Base-by-base conservation (phyloP, 2,888 invertebrate genomes). In the Melanchra persicariae region DNA sequence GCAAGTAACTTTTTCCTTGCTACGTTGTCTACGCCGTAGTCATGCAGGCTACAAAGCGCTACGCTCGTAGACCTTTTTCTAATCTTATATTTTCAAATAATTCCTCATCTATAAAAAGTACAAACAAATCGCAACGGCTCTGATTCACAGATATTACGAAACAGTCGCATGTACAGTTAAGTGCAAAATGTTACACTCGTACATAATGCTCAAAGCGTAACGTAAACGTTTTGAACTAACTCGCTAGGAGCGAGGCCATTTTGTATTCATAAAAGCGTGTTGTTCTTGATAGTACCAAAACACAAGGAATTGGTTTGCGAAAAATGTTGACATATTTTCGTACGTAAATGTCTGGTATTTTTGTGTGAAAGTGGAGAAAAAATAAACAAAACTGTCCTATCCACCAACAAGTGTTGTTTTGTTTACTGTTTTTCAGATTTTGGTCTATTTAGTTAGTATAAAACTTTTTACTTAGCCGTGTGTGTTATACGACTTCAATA, bases 181-280 rank as follows among this genome's bases (percentile, higher is more conserved):
- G 51, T 67, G n/a, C 62, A 63, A 12, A 79, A 73, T 40, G 55
- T 68, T 19, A 34, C 58, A 54, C 19, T 60, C 34, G 22, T 40
- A 51, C 19, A 68, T 55, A 57, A 68, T 74, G 4, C 60, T 68
- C 67, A 57, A 59, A 67, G 74, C 55, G 73, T 40, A 49, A 74
- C 67, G 59, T 73, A 79, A 79, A 77, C 59, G 67, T 67, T 68
- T 54, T 17, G 67, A 60, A 37, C 60, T 40, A 63, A 78, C 54
- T 60, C 49, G 30, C 17, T 30, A 9, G 15, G 37, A 57, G 22
- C 15, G 24, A 26, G 43, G 55, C 52, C 47, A 73, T 74, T 73
- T 67, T 63, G 74, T 74, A 74, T 77, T 79, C 74, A 64, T 61
- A 79, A 72, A 64, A 68, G 63, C 67, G 10, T 49, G 63, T 73